phyloP scores from a whole-genome alignment of 2,797 vertebrate genomes.

The Premnoplex brunnescens region DNA sequence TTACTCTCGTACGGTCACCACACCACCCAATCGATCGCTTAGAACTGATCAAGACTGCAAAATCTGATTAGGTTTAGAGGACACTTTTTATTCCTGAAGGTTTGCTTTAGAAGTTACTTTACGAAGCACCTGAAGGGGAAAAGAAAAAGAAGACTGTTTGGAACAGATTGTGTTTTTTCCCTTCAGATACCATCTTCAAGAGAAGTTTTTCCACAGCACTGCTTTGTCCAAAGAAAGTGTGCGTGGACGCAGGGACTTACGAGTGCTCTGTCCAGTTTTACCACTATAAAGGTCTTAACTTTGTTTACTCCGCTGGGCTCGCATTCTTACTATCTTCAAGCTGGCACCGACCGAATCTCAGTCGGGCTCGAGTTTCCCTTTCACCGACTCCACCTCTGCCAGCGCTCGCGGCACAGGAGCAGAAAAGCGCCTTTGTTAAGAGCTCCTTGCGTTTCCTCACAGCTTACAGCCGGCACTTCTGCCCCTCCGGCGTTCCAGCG shows the following conservation, averaged over 20 bases:
- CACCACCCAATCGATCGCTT: neutral
- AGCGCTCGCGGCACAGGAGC: neutral
- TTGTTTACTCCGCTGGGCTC: neutral
- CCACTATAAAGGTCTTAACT: neutral
- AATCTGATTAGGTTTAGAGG: neutral
- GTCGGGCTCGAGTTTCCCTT: neutral
- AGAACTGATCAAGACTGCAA: neutral
- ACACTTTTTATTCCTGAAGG: neutral
- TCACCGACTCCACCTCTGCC: neutral
- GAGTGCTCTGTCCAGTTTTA: neutral
- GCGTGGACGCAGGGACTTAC: neutral
- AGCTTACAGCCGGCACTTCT: neutral
- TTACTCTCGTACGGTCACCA: accelerated
- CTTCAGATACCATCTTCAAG: neutral
- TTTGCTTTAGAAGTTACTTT: neutral
- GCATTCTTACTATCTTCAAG: neutral
- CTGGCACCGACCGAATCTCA: neutral
- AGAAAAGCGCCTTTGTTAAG: conserved; percentile 1
- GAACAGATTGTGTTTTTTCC: neutral
- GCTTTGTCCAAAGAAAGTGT: neutral
- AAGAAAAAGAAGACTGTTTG: neutral
- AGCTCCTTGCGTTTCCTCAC: neutral
- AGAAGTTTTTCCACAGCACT: neutral
- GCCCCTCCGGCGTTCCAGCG: neutral
- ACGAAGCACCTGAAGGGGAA: accelerated